Conservation (phyloP, 2,113 vertebrate species). For the Nicator chloris region DNA sequence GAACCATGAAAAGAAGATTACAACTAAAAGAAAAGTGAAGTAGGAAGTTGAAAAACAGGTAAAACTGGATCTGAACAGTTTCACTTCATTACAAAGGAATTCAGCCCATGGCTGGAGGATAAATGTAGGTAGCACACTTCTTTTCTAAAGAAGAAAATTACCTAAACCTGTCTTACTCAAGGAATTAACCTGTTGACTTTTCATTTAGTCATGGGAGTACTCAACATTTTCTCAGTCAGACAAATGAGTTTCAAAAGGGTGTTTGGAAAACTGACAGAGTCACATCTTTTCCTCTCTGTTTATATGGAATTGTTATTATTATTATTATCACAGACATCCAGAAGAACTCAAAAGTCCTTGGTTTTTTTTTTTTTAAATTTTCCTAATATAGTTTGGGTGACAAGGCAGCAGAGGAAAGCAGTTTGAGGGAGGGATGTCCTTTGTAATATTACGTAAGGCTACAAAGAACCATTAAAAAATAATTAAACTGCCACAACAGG, state of each 20-base stretch:
- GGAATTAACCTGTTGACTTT: slow-evolving; percentile 24
- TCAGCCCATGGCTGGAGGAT: slow-evolving; percentile 11
- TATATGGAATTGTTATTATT: neutral
- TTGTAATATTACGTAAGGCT: neutral
- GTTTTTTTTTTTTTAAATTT: neutral
- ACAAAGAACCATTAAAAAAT: neutral
- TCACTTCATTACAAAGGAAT: slow-evolving; percentile 57
- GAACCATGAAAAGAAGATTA: neutral
- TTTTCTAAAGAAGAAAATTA: neutral
- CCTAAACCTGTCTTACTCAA: neutral
- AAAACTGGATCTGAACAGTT: slow-evolving; percentile 37
- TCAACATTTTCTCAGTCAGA: neutral
- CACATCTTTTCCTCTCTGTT: neutral
- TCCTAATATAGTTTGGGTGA: neutral
- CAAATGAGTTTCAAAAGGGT: neutral
- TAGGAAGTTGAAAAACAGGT: slow-evolving; percentile 42
- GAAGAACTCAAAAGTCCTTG: neutral
- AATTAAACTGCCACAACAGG: neutral
- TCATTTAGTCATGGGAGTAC: neutral
- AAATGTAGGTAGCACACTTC: neutral
- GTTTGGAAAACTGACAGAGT: neutral
- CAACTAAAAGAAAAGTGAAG: neutral
- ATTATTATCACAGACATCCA: neutral
- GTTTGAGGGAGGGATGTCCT: neutral
- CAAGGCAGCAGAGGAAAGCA: neutral